Evolutionary conservation across 2,113 vertebrate species (phyloP), one percentile per base, ranked within the genome.

Genomic region (Tympanuchus pallidicinctus): DNA sequence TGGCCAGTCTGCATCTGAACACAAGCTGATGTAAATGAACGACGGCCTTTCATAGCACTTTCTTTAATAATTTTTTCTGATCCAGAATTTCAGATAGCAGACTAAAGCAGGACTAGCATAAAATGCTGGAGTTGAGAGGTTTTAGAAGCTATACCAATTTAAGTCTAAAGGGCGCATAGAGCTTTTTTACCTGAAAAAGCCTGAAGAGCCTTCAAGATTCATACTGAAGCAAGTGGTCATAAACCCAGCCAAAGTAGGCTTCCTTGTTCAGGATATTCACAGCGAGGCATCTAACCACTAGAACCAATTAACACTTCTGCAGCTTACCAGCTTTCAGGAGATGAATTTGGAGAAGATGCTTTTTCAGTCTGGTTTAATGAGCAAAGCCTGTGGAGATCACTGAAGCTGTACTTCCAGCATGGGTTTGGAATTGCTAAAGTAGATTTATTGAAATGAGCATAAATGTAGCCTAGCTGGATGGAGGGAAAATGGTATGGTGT

Each of bases 351-450:
- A 72, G 13, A 34, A 8, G 2, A 10, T 11, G 15, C 2, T 4
- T 20, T 63, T 8, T 9, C 13, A 63, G 25, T 13, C 12, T 52
- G 11, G 8, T 14, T 36, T 50, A n/a, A 61, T 0, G 1, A 14
- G 16, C 13, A 86, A 66, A 80, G 24, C 24, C 47, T 25, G 21
- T 17, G 82, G 42, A 59, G 21, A 6, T 30, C 6, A 2, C 25
- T 42, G 24, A 36, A 66, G 7, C 17, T 60, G 7, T 43, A 32
- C 5, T 14, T 6, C 7, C 3, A 0, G 1, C 0, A 0, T 1
- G 3, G 17, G 3, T 24, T 24, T 75, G 32, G 17, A 90, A n/a
- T 12, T 34, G 27, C 32, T 13, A 8, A 4, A 11, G 2, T 8
- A 30, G 11, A 6, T 6, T n/a, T 54, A 13, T 9, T 27, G 13